phyloP scores from a whole-genome alignment of 2,113 vertebrate species.

The Channa maculata region DNA sequence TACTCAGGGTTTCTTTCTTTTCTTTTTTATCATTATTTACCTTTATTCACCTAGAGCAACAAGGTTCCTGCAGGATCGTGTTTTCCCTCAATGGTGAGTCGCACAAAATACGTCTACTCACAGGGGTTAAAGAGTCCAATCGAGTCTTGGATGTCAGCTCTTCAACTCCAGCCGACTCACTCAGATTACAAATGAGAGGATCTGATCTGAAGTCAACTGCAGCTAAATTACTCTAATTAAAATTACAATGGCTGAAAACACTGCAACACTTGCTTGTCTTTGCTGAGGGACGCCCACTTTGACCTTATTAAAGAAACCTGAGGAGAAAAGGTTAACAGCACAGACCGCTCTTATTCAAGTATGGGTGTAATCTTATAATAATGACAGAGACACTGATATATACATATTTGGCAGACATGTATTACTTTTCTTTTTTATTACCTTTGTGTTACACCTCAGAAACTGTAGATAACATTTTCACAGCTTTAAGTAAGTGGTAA shows the following conservation, averaged over 20 bases:
- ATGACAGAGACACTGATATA: conserved; percentile 15
- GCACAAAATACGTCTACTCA: conserved; percentile 47
- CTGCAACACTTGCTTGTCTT: conserved; percentile 42
- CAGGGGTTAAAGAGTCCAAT: conserved; percentile 63
- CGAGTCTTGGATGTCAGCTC: conserved; percentile 64
- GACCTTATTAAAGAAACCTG: conserved; percentile 58
- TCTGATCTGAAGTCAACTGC: conserved; percentile 58
- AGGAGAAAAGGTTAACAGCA: conserved; percentile 64
- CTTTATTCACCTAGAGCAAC: conserved; percentile 11
- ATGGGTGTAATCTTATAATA: conserved; percentile 65
- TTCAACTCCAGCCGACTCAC: conserved; percentile 59
- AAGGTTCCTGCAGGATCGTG: background rate
- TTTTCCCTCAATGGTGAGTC: conserved; percentile 39
- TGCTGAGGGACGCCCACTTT: conserved; percentile 54
- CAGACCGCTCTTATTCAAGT: conserved; percentile 43
- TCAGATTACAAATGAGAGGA: conserved; percentile 71
- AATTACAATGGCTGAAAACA: conserved; percentile 68
- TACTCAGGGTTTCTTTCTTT: no score
- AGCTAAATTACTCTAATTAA: conserved; percentile 75
- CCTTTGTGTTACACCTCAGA: conserved; percentile 15
- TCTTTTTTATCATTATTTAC: background rate
- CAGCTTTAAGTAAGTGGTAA: conserved; percentile 40
- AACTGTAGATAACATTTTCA: conserved; percentile 32
- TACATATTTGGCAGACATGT: conserved; percentile 14
- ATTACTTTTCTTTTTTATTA: conserved; percentile 12